Conservation (phyloP, 2,113 vertebrate species). For the Sinocyclocheilus anshuiensis region DNA sequence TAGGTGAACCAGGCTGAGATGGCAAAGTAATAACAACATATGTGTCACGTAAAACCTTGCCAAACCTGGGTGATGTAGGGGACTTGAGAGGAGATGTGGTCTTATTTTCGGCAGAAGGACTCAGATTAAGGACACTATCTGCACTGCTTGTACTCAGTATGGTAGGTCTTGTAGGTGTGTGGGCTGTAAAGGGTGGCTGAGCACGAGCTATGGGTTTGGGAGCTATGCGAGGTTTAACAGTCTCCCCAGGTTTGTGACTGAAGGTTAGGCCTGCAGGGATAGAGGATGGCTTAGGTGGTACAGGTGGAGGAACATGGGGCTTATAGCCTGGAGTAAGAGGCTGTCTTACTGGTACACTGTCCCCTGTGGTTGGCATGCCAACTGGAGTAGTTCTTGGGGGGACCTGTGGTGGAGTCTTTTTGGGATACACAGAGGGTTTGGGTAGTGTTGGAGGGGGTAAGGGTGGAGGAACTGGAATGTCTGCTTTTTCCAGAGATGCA, state of each 20-base stretch:
- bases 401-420: constrained; percentile 78
- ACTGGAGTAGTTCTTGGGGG: constrained; percentile 66
- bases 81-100: constrained; percentile 84
- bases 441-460: constrained; percentile 86
- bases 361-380: constrained; percentile 64
- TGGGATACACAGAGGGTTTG: constrained; percentile 88
- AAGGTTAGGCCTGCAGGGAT: constrained; percentile 86
- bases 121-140: constrained; percentile 87
- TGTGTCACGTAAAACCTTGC: constrained; percentile 87
- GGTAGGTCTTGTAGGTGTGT: constrained; percentile 77
- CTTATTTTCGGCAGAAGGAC: constrained; percentile 83
- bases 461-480: constrained; percentile 81
- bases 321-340: constrained; percentile 72
- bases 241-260: constrained; percentile 79
- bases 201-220: constrained; percentile 83
- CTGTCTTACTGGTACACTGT: constrained; percentile 70
- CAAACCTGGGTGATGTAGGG: constrained; percentile 83
- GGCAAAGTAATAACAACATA: constrained; percentile 98
- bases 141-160: constrained; percentile 72
- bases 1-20: constrained; percentile 94
- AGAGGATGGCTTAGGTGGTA: constrained; percentile 91
- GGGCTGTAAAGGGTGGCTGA: constrained; percentile 76
- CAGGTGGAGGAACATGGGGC: constrained; percentile 85
- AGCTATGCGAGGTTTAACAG: constrained; percentile 87
- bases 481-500: constrained; percentile 82